Base-by-base conservation (phyloP, 2,113 vertebrate genomes). In the Dolichallabes microphthalmus region DNA sequence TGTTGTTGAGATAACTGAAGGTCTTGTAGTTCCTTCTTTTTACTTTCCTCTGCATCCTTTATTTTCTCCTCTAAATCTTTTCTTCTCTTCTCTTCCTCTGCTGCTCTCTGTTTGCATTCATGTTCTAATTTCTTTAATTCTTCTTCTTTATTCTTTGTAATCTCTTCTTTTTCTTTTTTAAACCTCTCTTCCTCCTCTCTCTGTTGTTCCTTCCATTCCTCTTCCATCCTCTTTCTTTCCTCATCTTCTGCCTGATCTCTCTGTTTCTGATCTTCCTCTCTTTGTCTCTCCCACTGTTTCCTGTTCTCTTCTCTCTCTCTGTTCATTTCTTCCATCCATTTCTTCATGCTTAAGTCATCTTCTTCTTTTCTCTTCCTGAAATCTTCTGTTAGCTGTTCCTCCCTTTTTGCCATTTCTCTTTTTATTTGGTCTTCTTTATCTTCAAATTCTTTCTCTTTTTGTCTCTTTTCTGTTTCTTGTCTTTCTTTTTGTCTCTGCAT, bases 391-490 rank as follows among this genome's bases (percentile, higher is more conserved):
- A 14, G 14, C 50, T 27, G 19, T 2, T 53, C 19, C 75, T 61
- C 50, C 50, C 39, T 63, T 75, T 82, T 50, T 20, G 13, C 1
- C 25, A 32, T 52, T 22, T 82, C 63, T 53, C 25, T 82, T 69
- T 69, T 82, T 12, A 69, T 22, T 39, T 83, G 12, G 0, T 64
- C 53, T 58, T 69, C 63, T 45, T 19, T 27, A 1, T n/a, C 30
- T 27, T 50, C 76, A 35, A 39, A 76, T 39, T 75, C n/a, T 13
- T 32, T 20, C 27, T 74, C 53, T 66, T 25, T 57, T 39, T 12
- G 60, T 32, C 20, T 77, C 82, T 82, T 0, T 8, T 86, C 89
- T 83, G 50, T 69, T 0, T 88, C 71, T 74, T 83, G 53, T 13
- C 69, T 66, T 39, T 66, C 20, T 69, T 8, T 66, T 20, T 83